phyloP scores from a whole-genome alignment of 2,113 vertebrate genomes.

The Oncorhynchus tshawytscha region DNA sequence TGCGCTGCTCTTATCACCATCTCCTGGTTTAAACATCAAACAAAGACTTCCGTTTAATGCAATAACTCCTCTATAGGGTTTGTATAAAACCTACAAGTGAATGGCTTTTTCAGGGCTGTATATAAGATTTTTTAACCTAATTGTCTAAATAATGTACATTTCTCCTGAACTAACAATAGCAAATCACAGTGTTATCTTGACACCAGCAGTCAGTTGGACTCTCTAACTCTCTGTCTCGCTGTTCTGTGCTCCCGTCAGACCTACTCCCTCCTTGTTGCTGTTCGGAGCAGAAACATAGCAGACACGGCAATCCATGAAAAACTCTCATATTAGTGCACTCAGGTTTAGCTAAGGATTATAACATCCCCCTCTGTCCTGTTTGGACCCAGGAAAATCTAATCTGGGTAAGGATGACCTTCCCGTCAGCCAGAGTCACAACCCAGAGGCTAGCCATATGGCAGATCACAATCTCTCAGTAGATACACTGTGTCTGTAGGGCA shows the following conservation, averaged over 20 bases:
- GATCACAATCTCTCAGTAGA: slow-evolving; percentile 52
- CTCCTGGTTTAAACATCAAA: slow-evolving; percentile 34
- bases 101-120: not conserved
- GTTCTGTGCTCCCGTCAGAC: not conserved
- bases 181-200: not conserved
- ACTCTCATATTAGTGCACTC: slow-evolving; percentile 57
- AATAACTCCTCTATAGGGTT: slow-evolving; percentile 21
- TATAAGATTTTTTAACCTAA: slow-evolving; percentile 8
- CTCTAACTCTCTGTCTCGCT: not conserved
- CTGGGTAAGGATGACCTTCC: slow-evolving; percentile 58
- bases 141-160: not conserved
- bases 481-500: slow-evolving; percentile 19
- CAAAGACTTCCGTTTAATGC: slow-evolving; percentile 43
- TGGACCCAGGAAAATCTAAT: slow-evolving; percentile 46
- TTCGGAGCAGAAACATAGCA: slow-evolving; percentile 29
- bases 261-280: slow-evolving; percentile 5
- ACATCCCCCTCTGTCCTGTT: slow-evolving; percentile 39
- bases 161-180: not conserved
- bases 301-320: slow-evolving; percentile 14
- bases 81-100: not conserved
- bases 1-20: slow-evolving; percentile 9
- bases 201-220: not conserved
- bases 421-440: slow-evolving; percentile 27
- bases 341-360: slow-evolving; percentile 56
- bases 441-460: slow-evolving; percentile 31